Evolutionary conservation across 92 coral and sea anemone genomes (phyloP), one percentile per base, ranked within the genome.

Genomic region (Virgularia gustaviana): DNA sequence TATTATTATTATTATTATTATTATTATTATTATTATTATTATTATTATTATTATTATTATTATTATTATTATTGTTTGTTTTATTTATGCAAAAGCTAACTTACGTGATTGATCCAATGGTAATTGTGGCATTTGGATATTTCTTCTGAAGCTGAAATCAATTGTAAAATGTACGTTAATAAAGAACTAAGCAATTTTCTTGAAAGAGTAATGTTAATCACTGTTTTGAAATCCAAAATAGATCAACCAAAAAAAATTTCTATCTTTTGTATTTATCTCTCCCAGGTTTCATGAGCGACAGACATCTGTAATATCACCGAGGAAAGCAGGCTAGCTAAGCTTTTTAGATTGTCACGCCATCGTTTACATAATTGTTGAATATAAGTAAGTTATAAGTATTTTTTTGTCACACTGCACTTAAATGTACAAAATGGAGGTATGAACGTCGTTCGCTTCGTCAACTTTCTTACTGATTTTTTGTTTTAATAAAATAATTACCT

Each of bases 121-220:
- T 34, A 39, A 65, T 7, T 2, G 72, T 65, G 29, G 72, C 72
- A 42, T 65, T 65, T 65, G 72, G 72, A 16, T 65, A 65, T 42
- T 65, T 65, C 72, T 41, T 65, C 28, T 13, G 9, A 22, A 65
- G 56, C 72, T 65, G 56, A 23, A 25, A 24, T n/a, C n/a, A n/a
- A 65, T 41, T 0, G 51, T 1, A 28, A 62, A 58, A 28, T 6
- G 33, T 25, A 25, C 4, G 55, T 47, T 47, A 47, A 47, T 3
- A 24, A 9, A 2, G 23, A 19, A 16, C 1, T 10, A 6, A 55
- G 32, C 8, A 2, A n/a, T n/a, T n/a, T n/a, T n/a, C n/a, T n/a
- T n/a, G n/a, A n/a, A n/a, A n/a, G n/a, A n/a, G n/a, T n/a, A n/a
- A n/a, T n/a, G n/a, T n/a, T n/a, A n/a, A n/a, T n/a, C n/a, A n/a